Evolutionary conservation across 2,797 vertebrate genomes (phyloP), one percentile per base, ranked within the genome.

Genomic region (Crocidura indochinensis): DNA sequence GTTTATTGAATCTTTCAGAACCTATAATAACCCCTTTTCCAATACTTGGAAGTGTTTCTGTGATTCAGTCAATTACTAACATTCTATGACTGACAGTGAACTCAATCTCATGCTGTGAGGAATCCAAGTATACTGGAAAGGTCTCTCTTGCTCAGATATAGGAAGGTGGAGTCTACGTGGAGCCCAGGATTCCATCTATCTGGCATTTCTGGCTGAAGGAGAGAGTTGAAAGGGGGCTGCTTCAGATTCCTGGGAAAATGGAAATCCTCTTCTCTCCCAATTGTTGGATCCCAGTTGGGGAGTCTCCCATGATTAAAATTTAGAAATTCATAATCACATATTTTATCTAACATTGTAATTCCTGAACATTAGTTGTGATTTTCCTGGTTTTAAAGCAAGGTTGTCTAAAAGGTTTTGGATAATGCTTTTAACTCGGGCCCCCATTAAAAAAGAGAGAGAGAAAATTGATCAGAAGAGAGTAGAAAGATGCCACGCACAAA

Each of bases 391-490:
- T 78, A 87, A 62, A 67, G 84, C 26, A 9, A 90, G 6, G 8
- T 47, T 10, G 3, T 15, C 62, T 19, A 0, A 3, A 31, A 26
- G 22, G 14, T 56, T 91, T 65, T 47, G n/a, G 15, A 24, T 31
- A 78, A 29, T 24, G 69, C 68, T 74, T 86, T 84, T 92, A 46
- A 84, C 47, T 84, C 6, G 2, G 31, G 26, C n/a, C 2, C 27
- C 67, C 69, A 46, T 67, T 68, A 29, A 44, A 82, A 68, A 74
- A 65, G 27, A 10, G 26, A 20, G 6, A 10, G 15, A 51, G 51
- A 51, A 20, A 6, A 19, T 60, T 60, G 8, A 22, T 62, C 74
- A 81, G 80, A 87, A 78, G 38, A 60, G 19, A 44, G 75, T 2
- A 10, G 38, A 76, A 84, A 11, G 4, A 19, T 11, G 31, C 7